phyloP scores from a whole-genome alignment of 2,113 vertebrate genomes.

The Mystacornis crossleyi region DNA sequence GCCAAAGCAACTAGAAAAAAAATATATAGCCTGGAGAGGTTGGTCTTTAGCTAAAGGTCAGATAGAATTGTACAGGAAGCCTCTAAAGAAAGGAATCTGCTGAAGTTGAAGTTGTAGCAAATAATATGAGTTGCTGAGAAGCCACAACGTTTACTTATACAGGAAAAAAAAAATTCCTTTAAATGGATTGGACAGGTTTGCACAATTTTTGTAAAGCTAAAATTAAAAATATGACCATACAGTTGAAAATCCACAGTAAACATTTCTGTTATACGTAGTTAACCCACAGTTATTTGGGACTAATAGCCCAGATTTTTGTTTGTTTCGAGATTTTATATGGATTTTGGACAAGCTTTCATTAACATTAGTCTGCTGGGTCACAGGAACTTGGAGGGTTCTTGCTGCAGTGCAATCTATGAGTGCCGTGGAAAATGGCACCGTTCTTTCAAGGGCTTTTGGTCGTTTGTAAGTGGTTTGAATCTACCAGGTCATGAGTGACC shows the following conservation, averaged over 20 bases:
- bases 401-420: background rate
- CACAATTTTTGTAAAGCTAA: background rate
- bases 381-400: background rate
- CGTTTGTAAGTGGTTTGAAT: background rate
- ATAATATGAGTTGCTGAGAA: constrained; percentile 15
- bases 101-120: constrained; percentile 36
- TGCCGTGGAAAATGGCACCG: background rate
- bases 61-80: constrained; percentile 51
- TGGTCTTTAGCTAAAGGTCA: constrained; percentile 60
- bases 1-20: constrained; percentile 36
- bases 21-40: constrained; percentile 3
- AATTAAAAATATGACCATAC: background rate
- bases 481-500: background rate
- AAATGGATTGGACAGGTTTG: background rate
- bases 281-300: background rate
- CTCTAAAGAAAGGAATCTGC: constrained; percentile 59
- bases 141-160: background rate
- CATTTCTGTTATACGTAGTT: background rate
- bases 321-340: background rate
- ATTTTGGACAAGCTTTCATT: background rate
- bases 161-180: background rate
- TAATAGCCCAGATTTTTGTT: background rate
- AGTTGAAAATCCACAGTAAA: background rate
- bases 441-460: background rate
- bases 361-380: background rate